Evolutionary conservation across 2,113 vertebrate species (phyloP).

Genomic region (Puma concolor): DNA sequence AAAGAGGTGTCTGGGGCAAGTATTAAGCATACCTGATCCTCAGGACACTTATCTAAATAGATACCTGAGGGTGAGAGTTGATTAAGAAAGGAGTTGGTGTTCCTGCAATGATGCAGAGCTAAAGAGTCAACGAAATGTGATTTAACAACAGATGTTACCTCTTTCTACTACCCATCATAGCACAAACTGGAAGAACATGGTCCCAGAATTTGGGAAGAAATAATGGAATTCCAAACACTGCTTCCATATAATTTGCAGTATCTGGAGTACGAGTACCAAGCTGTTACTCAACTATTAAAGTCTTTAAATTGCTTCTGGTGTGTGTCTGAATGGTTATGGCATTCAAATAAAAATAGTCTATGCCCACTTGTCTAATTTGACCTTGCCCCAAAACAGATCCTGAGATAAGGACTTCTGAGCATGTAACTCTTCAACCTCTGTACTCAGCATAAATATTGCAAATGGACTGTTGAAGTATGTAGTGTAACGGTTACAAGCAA

Average conservation of each 20-base stretch:
- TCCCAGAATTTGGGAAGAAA: neutral
- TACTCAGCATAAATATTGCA: neutral
- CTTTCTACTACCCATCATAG: neutral
- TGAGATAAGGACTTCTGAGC: neutral
- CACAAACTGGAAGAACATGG: neutral
- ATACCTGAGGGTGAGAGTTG: neutral
- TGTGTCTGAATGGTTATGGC: neutral
- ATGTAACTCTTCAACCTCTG: neutral
- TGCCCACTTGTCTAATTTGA: neutral
- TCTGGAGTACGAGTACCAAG: neutral
- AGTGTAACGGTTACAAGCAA: neutral
- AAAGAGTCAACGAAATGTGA: neutral
- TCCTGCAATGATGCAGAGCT: neutral
- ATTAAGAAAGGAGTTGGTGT: neutral
- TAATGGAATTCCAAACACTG: neutral
- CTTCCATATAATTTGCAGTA: neutral
- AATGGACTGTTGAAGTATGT: neutral
- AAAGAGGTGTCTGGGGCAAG: neutral
- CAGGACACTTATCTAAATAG: neutral
- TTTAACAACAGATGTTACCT: neutral
- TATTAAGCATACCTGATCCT: neutral
- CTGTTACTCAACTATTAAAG: neutral
- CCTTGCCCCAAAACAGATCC: neutral
- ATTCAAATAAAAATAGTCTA: slow-evolving; percentile 38
- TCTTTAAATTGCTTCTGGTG: neutral